These are phyloP conservation scores for Epizoanthus scotinus DNA, from an alignment of 92 coral and sea anemone genomes.

Conservation along the genomic window DNA sequence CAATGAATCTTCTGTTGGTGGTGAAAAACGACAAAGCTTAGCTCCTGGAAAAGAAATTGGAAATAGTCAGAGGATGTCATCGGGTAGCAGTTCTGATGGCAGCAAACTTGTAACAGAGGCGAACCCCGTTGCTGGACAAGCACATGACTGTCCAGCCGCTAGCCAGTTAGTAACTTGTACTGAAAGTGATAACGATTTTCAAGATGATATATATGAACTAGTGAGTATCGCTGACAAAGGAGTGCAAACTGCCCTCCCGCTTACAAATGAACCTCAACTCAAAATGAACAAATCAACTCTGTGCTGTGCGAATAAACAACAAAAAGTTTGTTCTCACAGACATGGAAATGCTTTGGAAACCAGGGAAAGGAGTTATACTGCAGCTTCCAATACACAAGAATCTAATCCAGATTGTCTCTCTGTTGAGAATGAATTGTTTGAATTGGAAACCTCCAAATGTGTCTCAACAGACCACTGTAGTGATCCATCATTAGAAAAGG, in stretches of 20 bases:
- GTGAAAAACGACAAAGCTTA: not conserved
- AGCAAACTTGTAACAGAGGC: not conserved
- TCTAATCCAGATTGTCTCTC: not conserved
- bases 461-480: not conserved
- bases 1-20: not conserved
- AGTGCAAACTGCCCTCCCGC: not conserved
- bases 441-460: not conserved
- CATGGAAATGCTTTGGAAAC: not conserved
- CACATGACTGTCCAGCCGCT: constrained; percentile 28
- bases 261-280: not conserved
- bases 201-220: not conserved
- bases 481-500: not conserved
- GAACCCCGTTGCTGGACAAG: too few species aligned
- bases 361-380: not conserved
- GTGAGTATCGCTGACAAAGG: not conserved
- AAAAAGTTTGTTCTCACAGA: not conserved
- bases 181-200: not conserved
- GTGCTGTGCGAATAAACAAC: not conserved
- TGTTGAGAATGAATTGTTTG: not conserved
- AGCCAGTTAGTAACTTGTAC: not conserved
- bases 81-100: constrained; percentile 1
- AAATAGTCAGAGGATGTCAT: not conserved
- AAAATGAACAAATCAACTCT: not conserved
- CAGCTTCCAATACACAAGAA: not conserved
- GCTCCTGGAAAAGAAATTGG: not conserved